phyloP scores from a whole-genome alignment of 2,113 vertebrate genomes.

The Cichladusa arquata region DNA sequence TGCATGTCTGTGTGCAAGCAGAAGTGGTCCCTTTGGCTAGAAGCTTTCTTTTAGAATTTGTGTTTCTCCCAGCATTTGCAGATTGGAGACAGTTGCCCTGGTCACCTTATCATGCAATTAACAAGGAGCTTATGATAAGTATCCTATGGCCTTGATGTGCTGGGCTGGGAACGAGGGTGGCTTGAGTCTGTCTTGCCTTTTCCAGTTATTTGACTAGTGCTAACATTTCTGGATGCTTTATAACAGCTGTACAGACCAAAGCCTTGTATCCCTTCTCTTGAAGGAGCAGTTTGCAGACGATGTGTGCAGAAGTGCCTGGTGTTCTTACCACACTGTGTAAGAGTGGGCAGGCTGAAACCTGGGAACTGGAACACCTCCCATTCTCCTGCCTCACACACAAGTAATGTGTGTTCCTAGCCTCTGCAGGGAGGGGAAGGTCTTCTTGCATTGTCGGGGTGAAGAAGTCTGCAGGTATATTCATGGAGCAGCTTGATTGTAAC shows the following conservation, averaged over 20 bases:
- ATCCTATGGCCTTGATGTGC: background rate
- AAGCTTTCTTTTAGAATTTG: background rate
- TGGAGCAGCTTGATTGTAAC: background rate
- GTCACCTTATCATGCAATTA: background rate
- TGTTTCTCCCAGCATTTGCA: background rate
- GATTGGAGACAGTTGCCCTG: background rate
- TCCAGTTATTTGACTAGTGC: background rate
- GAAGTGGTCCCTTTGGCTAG: background rate
- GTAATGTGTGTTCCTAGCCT: background rate
- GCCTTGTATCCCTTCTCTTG: background rate
- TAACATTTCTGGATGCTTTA: background rate
- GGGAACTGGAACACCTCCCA: fast-evolving
- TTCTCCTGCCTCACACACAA: background rate
- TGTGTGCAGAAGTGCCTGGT: background rate
- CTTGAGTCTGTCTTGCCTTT: background rate
- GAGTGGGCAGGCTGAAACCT: background rate
- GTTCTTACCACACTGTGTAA: background rate
- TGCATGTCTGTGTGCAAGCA: background rate
- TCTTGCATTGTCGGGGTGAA: background rate
- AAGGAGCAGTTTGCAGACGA: background rate
- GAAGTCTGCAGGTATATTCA: background rate
- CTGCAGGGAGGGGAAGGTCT: background rate
- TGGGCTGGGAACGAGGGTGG: background rate
- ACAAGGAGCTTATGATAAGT: background rate
- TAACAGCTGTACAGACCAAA: background rate